Percentiles rank a stretch among this genome's conserved stretches.
phyloP scores from a whole-genome alignment of 1,140 invertebrate species.

The Cotesia glomerata region DNA sequence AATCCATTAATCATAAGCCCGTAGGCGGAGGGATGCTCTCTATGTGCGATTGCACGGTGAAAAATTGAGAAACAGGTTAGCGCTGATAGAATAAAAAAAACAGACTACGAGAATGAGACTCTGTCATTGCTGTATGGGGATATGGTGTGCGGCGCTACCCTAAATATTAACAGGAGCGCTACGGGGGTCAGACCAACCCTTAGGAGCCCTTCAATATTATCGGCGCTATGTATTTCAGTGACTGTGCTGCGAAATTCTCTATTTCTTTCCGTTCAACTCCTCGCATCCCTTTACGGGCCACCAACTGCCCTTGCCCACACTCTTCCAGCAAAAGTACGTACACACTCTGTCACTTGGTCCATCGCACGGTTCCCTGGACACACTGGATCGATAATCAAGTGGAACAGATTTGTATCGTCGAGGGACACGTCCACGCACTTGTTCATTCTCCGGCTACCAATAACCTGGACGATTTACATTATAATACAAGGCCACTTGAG shows the following conservation, averaged over 20 bases:
- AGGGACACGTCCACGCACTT: conserved; percentile 34
- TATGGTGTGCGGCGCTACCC: conserved; percentile 18
- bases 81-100: not conserved
- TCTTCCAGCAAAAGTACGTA: not conserved
- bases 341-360: not conserved
- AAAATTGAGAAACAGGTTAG: conserved; percentile 28
- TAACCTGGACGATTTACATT: conserved; percentile 37
- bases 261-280: conserved; percentile 10
- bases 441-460: conserved; percentile 32
- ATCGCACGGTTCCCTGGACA: conserved; percentile 5
- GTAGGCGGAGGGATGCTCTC: not conserved
- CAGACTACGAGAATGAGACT: not conserved
- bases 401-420: conserved; percentile 36
- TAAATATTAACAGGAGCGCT: conserved; percentile 32
- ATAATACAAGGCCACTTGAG: conserved; percentile 31
- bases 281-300: not conserved
- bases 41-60: not conserved
- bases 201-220: not conserved
- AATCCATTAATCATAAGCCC: conserved; percentile 46
- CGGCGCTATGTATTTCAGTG: too few species aligned
- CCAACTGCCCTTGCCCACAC: not conserved
- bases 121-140: not conserved
- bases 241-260: not conserved
- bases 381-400: conserved; percentile 34
- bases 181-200: conserved; percentile 24